Evolutionary conservation across 2,888 invertebrate species (phyloP).

Genomic region (Drosophila rellima): DNA sequence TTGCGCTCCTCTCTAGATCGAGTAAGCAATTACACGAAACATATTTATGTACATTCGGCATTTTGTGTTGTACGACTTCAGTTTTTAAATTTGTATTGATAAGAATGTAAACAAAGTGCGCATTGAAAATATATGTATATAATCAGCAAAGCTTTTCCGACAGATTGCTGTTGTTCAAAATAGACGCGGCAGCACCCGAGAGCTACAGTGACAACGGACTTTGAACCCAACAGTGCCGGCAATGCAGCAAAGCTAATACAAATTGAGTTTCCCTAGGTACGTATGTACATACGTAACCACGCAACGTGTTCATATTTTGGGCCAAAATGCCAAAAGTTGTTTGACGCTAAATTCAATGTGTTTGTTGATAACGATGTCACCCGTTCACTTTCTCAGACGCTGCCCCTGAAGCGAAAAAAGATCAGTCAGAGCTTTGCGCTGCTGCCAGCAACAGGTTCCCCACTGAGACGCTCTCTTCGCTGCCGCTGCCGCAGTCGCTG

Average conservation of each 20-base stretch:
- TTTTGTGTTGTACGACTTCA: not conserved
- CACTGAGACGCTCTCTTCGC: slow-evolving; percentile 8
- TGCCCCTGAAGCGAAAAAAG: slow-evolving; percentile 18
- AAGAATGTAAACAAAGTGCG: slow-evolving; percentile 24
- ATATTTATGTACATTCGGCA: slow-evolving; percentile 24
- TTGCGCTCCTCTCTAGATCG: slow-evolving; percentile 29
- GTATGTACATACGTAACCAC: slow-evolving; percentile 33
- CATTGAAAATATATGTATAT: slow-evolving; percentile 2
- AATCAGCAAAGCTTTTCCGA: not conserved
- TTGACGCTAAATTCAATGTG: not conserved
- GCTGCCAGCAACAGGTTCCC: slow-evolving; percentile 60
- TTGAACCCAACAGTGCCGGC: slow-evolving; percentile 42
- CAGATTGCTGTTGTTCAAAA: slow-evolving; percentile 18
- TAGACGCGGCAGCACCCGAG: slow-evolving; percentile 7
- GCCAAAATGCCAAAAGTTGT: slow-evolving; percentile 16
- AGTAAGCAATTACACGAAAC: slow-evolving; percentile 19
- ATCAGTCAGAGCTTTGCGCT: slow-evolving; percentile 32
- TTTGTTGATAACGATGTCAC: slow-evolving; percentile 38
- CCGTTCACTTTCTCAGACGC: slow-evolving; percentile 37
- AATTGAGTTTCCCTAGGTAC: slow-evolving; percentile 25
- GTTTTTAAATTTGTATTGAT: slow-evolving; percentile 11
- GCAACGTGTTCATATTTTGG: not conserved
- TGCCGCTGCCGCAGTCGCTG: slow-evolving; percentile 15
- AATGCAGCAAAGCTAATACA: slow-evolving; percentile 30
- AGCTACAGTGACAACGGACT: slow-evolving; percentile 35